Percentiles rank a stretch among this genome's conserved stretches.
Evolutionary conservation across 2,888 invertebrate genomes (phyloP).

Genomic region (Dolichopus griseipennis): DNA sequence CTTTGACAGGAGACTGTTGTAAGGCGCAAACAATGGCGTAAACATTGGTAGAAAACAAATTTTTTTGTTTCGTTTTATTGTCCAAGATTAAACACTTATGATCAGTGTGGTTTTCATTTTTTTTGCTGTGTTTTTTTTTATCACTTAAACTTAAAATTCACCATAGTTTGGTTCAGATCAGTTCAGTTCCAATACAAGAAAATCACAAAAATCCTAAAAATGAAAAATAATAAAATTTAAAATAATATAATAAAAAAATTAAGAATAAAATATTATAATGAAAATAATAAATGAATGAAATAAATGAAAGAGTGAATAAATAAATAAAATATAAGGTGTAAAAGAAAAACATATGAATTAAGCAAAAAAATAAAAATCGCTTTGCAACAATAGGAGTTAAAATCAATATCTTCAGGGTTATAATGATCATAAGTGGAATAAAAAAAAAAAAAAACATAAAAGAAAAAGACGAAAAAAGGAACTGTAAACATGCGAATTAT

Average conservation of each 20-base stretch:
- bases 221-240: too few species aligned
- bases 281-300: slow-evolving; percentile 1
- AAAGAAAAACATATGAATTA: not conserved
- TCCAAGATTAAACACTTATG: slow-evolving; percentile 2
- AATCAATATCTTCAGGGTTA: slow-evolving; percentile 3
- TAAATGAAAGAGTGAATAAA: slow-evolving; percentile 4
- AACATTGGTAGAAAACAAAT: slow-evolving; percentile 6
- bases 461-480: not conserved
- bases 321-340: not conserved
- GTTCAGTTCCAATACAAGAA: not conserved
- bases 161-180: not conserved
- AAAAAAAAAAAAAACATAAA: not conserved
- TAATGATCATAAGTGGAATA: not conserved
- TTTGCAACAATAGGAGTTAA: not conserved
- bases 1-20: slow-evolving; percentile 6
- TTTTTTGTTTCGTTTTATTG: not conserved
- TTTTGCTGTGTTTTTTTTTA: not conserved
- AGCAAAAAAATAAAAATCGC: not conserved
- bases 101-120: not conserved
- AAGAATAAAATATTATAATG: slow-evolving; percentile 6
- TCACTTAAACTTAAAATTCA: not conserved
- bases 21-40: not conserved
- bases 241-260: too few species aligned
- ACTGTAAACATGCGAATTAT: not conserved
- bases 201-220: too few species aligned